These are phyloP conservation scores for Myotis findleyi DNA, from an alignment of 2,797 vertebrate genomes.

Conservation along the genomic window DNA sequence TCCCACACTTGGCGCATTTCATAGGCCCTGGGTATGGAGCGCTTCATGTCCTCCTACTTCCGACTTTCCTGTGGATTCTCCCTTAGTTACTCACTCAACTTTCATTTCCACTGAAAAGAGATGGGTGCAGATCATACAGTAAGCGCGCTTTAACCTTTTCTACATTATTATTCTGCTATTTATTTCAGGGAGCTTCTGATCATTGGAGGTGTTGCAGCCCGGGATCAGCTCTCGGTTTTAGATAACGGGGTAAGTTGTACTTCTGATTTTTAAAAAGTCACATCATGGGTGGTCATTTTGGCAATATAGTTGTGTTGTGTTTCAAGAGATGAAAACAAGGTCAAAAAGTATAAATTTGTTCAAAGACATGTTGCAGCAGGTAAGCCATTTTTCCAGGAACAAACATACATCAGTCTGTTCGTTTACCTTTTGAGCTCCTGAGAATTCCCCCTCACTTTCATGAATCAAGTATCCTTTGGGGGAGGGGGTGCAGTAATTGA, in stretches of 20 bases:
- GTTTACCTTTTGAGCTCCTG: not conserved
- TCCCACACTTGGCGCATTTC: rapidly evolving
- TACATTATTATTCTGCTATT: not conserved
- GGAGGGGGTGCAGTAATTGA: not conserved
- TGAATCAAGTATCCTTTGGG: not conserved
- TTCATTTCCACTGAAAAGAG: not conserved
- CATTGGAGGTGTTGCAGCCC: constrained; percentile 97
- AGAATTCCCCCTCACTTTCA: not conserved
- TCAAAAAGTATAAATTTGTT: not conserved
- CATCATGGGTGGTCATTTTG: not conserved
- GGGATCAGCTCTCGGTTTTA: constrained; percentile 95
- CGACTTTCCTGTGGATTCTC: not conserved
- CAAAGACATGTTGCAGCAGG: not conserved
- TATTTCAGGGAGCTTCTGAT: constrained; percentile 94
- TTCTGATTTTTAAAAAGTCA: not conserved
- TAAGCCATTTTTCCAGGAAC: not conserved
- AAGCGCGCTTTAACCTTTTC: not conserved
- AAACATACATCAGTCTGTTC: not conserved
- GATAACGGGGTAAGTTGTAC: constrained; percentile 93
- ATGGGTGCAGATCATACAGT: not conserved
- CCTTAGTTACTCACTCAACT: not conserved
- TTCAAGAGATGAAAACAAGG: not conserved
- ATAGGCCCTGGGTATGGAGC: not conserved
- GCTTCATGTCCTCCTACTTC: not conserved
- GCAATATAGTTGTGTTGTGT: not conserved